phyloP scores from a whole-genome alignment of 2,113 vertebrate genomes.

The Antechinus flavipes region DNA sequence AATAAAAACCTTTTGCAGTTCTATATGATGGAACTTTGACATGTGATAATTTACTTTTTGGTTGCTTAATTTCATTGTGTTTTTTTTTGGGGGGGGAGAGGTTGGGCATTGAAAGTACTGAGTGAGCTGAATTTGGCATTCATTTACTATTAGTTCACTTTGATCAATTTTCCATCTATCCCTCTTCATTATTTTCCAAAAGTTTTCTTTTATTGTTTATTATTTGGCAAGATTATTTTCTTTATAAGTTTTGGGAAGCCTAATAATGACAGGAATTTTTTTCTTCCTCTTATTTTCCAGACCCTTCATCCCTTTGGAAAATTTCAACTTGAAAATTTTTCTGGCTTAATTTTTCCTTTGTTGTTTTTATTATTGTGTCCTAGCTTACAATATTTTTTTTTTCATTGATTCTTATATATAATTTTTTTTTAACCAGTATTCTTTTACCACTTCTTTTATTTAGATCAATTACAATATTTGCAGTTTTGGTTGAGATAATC shows the following conservation, averaged over 20 bases:
- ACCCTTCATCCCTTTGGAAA: not conserved
- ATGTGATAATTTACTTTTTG: not conserved
- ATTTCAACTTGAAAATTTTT: not conserved
- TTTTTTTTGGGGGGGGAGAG: not conserved
- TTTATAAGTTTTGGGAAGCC: not conserved
- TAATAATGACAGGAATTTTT: not conserved
- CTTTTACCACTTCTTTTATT: not conserved
- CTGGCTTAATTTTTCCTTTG: not conserved
- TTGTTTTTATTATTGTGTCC: not conserved
- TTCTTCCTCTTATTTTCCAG: not conserved
- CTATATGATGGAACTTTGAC: not conserved
- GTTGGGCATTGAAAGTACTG: not conserved
- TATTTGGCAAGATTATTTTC: not conserved
- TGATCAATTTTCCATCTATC: not conserved
- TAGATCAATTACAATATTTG: not conserved
- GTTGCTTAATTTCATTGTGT: not conserved
- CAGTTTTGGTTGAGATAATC: not conserved
- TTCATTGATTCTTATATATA: not conserved
- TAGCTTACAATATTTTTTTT: not conserved
- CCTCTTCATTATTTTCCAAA: not conserved
- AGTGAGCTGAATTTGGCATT: not conserved
- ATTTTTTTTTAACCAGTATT: not conserved
- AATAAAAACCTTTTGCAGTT: not conserved
- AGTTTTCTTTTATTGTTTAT: not conserved
- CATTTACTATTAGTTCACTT: not conserved